Evolutionary conservation across 37 sponge, comb jelly and placozoan species (phyloP).

Genomic region (Mnemiopsis leidyi): DNA sequence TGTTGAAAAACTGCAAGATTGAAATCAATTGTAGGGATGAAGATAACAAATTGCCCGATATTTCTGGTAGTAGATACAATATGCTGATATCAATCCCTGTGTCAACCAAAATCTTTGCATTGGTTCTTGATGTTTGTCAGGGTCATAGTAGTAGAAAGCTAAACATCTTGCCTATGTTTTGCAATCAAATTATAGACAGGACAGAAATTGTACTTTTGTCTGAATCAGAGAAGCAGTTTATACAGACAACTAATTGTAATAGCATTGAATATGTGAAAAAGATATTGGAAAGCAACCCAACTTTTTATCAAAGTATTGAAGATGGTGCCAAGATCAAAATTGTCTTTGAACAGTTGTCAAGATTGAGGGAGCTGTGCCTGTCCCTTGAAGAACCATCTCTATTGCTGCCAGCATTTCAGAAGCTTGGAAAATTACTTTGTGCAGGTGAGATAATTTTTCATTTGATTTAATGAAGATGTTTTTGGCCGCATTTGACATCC

Average conservation of each 20-base stretch:
- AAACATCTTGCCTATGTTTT: neutral
- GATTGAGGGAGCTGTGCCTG: neutral
- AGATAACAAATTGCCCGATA: neutral
- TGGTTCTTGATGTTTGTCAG: conserved; percentile 3
- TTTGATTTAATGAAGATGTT: too few relatives aligned
- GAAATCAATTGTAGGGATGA: neutral
- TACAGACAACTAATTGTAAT: neutral
- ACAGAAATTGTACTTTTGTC: neutral
- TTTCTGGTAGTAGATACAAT: neutral
- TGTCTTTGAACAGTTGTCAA: neutral
- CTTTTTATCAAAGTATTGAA: neutral
- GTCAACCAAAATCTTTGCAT: neutral
- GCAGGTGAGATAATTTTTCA: neutral
- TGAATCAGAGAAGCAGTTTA: neutral
- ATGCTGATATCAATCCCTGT: neutral
- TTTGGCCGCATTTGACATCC: too few relatives aligned
- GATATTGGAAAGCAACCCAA: neutral
- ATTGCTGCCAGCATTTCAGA: neutral
- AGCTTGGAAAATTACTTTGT: conserved; percentile 13
- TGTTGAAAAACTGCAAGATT: neutral
- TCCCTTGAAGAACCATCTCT: neutral
- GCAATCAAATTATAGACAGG: neutral
- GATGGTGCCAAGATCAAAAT: neutral
- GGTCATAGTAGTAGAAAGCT: conserved; percentile 2
- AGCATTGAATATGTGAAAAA: conserved; percentile 3